These are phyloP conservation scores for Elegia similella DNA, from an alignment of 2,888 invertebrate species.

Conservation along the genomic window DNA sequence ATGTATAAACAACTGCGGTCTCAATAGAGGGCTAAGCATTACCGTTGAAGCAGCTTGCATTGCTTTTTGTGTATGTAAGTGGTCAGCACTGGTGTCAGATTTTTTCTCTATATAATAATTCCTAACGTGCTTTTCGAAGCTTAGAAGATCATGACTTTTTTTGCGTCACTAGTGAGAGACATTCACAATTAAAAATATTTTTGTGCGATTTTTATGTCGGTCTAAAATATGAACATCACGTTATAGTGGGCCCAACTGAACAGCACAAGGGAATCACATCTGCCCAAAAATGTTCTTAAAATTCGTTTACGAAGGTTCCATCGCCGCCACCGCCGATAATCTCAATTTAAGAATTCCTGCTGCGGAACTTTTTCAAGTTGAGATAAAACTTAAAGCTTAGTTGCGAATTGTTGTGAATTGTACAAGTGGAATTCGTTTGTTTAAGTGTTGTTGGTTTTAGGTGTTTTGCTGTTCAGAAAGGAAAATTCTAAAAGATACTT, in stretches of 20 bases:
- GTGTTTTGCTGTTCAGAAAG: neutral
- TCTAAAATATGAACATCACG: neutral
- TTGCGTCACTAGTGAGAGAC: no score
- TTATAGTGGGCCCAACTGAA: no score
- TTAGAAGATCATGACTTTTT: no score
- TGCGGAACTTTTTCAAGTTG: neutral
- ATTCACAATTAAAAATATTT: no score
- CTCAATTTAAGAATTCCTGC: constrained; percentile 2
- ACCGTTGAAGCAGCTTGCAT: no score
- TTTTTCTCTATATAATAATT: no score
- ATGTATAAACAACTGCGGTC: no score
- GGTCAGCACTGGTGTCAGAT: no score
- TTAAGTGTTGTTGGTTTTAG: neutral
- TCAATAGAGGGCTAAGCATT: no score
- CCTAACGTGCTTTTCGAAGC: no score
- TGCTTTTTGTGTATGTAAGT: no score
- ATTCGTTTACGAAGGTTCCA: constrained; percentile 7
- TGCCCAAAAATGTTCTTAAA: neutral
- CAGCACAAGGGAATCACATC: neutral
- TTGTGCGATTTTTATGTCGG: no score
- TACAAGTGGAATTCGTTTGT: constrained; percentile 6
- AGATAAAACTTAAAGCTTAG: constrained; percentile 2
- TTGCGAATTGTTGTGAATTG: neutral
- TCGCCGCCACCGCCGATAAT: neutral
- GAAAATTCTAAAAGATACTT: neutral